These are phyloP conservation scores for Petrophora chlorosata DNA, from an alignment of 2,888 invertebrate species.

Conservation along the genomic window DNA sequence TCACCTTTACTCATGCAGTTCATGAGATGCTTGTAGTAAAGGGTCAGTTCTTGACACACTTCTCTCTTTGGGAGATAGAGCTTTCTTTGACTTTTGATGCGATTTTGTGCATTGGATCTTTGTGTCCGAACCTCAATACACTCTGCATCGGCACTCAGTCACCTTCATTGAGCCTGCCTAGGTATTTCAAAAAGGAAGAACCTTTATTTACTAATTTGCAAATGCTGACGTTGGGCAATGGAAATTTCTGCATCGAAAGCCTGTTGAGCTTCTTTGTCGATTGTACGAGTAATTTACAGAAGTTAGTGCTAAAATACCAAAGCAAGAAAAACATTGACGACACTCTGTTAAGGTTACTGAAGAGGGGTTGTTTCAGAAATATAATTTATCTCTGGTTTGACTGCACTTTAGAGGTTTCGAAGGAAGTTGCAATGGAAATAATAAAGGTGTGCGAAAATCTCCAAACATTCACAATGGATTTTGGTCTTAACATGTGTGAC, in stretches of 20 bases:
- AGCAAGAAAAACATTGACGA: slow-evolving; percentile 67
- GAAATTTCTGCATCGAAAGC: slow-evolving; percentile 67
- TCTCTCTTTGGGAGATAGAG: slow-evolving; percentile 76
- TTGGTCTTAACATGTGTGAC: slow-evolving; percentile 59
- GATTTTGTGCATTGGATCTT: slow-evolving; percentile 63
- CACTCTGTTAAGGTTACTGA: slow-evolving; percentile 60
- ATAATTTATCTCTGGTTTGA: slow-evolving; percentile 72
- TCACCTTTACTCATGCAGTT: slow-evolving; percentile 70
- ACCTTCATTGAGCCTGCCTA: slow-evolving; percentile 62
- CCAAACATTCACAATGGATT: slow-evolving; percentile 69
- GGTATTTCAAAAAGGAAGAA: slow-evolving; percentile 56
- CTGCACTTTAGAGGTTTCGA: slow-evolving; percentile 73
- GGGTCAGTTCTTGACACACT: slow-evolving; percentile 72
- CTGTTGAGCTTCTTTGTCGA: slow-evolving; percentile 69
- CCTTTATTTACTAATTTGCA: slow-evolving; percentile 66
- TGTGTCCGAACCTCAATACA: slow-evolving; percentile 69
- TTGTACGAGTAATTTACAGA: slow-evolving; percentile 65
- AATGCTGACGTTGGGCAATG: slow-evolving; percentile 71
- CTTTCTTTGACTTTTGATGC: slow-evolving; percentile 69
- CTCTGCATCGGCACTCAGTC: slow-evolving; percentile 77
- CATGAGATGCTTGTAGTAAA: slow-evolving; percentile 65
- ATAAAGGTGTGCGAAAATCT: slow-evolving; percentile 67
- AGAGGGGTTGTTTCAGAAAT: slow-evolving; percentile 64
- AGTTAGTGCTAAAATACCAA: slow-evolving; percentile 71
- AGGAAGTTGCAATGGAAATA: slow-evolving; percentile 62